Evolutionary conservation across 2,113 vertebrate species (phyloP).

Genomic region (Cinclus mexicanus): DNA sequence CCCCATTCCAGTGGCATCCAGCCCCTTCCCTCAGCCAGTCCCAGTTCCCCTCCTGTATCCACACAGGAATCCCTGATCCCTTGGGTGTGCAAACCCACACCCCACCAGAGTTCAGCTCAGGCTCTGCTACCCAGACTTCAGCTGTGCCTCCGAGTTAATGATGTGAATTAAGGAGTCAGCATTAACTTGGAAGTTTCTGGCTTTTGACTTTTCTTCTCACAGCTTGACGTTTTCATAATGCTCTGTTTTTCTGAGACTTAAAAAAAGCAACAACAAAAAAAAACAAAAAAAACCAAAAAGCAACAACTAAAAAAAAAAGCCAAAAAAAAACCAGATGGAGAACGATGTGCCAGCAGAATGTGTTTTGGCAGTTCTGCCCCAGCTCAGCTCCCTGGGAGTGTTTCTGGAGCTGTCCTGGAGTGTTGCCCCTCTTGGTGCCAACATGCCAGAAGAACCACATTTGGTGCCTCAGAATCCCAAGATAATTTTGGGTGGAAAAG

Average conservation of each 20-base stretch:
- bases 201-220: conserved; percentile 50
- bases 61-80: not conserved
- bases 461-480: not conserved
- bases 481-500: not conserved
- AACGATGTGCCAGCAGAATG: not conserved
- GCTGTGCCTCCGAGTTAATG: conserved; percentile 42
- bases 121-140: conserved; percentile 32
- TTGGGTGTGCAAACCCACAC: not conserved
- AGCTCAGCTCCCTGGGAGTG: not conserved
- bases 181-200: conserved; percentile 35
- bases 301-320: not conserved
- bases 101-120: not conserved
- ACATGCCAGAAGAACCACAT: accelerated
- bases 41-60: not conserved
- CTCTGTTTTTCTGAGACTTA: conserved; percentile 23
- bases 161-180: conserved; percentile 50
- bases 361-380: not conserved
- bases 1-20: not conserved
- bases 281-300: not conserved
- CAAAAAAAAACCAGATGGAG: not conserved
- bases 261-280: not conserved
- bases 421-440: not conserved
- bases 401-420: not conserved
- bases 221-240: conserved; percentile 43
- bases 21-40: not conserved